Percentiles rank a stretch among this genome's conserved stretches.
Conservation (phyloP, 2,797 vertebrate genomes). For the Clarias platycephalus region DNA sequence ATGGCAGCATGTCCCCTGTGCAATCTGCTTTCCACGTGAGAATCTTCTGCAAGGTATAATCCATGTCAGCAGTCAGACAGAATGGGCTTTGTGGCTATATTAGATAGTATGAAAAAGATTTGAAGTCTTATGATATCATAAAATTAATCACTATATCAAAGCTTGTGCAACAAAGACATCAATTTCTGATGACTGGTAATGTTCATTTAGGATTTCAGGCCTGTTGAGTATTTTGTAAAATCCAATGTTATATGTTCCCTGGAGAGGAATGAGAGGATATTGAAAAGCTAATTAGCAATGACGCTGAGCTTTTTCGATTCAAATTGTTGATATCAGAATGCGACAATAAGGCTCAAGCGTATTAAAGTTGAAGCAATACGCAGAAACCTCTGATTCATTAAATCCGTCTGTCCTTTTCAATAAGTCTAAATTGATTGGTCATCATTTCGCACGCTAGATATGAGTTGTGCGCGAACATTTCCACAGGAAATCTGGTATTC, state of each 20-base stretch:
- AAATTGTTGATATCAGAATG: not conserved
- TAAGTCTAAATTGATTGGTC: not conserved
- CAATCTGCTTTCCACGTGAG: constrained; percentile 5
- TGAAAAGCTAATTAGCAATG: constrained; percentile 8
- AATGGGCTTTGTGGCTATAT: not conserved
- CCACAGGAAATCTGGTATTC: not conserved
- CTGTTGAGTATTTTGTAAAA: constrained; percentile 1
- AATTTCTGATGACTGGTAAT: not conserved
- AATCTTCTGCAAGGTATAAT: not conserved
- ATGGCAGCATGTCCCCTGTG: constrained; percentile 1
- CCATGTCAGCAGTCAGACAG: not conserved
- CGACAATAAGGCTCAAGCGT: not conserved
- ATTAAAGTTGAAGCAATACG: not conserved
- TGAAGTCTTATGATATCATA: not conserved
- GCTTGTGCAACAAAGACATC: not conserved
- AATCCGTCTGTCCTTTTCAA: not conserved
- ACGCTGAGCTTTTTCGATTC: not conserved
- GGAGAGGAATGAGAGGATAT: not conserved
- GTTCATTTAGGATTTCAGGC: constrained; percentile 19
- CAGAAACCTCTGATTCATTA: not conserved
- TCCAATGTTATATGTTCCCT: constrained; percentile 12
- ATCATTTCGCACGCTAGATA: not conserved
- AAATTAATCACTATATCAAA: not conserved
- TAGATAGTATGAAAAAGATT: not conserved
- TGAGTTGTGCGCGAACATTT: not conserved